These are phyloP conservation scores for Sicus ferrugineus DNA, from an alignment of 2,888 invertebrate species.

Conservation along the genomic window DNA sequence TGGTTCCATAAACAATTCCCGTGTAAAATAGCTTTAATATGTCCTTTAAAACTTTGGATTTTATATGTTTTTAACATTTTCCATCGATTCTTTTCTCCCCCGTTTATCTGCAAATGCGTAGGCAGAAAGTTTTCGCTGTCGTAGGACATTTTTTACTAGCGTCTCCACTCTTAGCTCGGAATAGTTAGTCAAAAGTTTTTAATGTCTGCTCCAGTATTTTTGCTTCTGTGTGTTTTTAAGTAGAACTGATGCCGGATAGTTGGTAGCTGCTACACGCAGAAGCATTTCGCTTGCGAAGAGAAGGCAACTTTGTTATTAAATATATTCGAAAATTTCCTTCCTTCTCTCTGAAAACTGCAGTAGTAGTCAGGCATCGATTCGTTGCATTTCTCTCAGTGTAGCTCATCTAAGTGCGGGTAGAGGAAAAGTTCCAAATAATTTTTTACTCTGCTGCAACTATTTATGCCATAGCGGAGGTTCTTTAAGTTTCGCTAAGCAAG, in stretches of 20 bases:
- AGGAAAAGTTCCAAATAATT: background rate
- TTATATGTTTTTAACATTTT: background rate
- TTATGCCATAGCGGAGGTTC: background rate
- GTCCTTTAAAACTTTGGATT: background rate
- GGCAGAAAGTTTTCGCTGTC: background rate
- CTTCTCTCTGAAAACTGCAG: background rate
- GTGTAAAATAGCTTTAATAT: too few species aligned
- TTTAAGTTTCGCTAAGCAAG: constrained; percentile 1
- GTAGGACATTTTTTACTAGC: background rate
- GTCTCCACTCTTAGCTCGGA: background rate
- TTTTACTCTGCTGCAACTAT: background rate
- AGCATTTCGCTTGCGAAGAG: too few species aligned
- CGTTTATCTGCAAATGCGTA: background rate
- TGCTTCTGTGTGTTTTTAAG: background rate
- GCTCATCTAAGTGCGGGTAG: background rate
- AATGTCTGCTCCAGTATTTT: constrained; percentile 23
- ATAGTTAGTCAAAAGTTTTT: constrained; percentile 19
- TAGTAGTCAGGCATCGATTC: background rate
- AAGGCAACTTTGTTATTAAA: background rate
- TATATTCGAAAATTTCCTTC: background rate
- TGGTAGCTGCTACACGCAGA: too few species aligned
- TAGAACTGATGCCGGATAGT: too few species aligned
- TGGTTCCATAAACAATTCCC: too few species aligned
- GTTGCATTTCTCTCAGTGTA: constrained; percentile 11
- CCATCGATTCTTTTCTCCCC: background rate